Evolutionary conservation across 1,140 invertebrate genomes (phyloP), one percentile per base, ranked within the genome.

Genomic region (Drosophila ambigua): DNA sequence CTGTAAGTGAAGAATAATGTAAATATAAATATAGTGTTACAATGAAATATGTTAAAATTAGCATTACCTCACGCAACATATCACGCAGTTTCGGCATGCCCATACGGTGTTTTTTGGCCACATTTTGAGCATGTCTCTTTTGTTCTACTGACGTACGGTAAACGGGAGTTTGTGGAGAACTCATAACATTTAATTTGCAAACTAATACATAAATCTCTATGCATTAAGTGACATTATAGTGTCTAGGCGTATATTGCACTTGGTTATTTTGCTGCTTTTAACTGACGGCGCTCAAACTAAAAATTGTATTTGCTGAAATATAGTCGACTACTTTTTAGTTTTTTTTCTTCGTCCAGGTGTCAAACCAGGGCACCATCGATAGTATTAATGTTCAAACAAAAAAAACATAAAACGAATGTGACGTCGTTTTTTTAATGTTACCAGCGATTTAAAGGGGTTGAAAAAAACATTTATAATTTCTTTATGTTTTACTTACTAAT

Each of bases 211-310:
- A 7, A 8, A 2, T 31, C 28, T 9, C 6, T 8, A 31, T 31
- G 3, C 8, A 3, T 3, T 31, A 31, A 8, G 28, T 9, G 28
- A 0, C 7, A 91, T 91, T 54, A 91, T 90, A 66, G 77, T 91
- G 74, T 91, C 90, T 39, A 91, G 84, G 76, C 83, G 83, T 71
- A 88, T 88, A 48, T 88, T 88, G 46, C 88, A 88, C 84, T 88
- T 88, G 49, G 84, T 87, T 88, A 88, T 88, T 71, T 88, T 88
- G 83, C 64, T 79, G 83, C 72, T 66, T 65, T 73, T 1, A 20
- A 54, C 15, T 58, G 71, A 63, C 67, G 64, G 46, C 53, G 69
- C 79, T 68, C 72, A 63, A 74, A 46, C 53, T 54, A 9, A 63
- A 54, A 48, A n/a, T 41, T 48, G 41, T 48, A 35, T 72, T 72